Evolutionary conservation across 2,797 vertebrate species (phyloP).

Genomic region (Gobionotothen gibberifrons): DNA sequence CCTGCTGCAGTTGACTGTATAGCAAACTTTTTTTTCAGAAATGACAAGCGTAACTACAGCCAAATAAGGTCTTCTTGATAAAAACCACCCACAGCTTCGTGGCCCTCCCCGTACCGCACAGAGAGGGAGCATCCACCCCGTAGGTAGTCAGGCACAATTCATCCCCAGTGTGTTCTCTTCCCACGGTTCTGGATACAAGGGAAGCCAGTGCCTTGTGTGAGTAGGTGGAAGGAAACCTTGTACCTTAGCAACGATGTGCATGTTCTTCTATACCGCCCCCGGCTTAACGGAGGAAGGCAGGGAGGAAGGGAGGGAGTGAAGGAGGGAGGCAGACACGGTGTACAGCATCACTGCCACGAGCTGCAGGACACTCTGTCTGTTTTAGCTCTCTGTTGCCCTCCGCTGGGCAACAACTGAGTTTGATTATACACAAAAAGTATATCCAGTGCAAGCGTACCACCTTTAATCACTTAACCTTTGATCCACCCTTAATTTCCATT

Average conservation of each 20-base stretch:
- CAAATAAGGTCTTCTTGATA: constrained; percentile 75
- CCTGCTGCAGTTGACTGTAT: constrained; percentile 29
- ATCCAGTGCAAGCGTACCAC: constrained; percentile 1
- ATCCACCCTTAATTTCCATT: not conserved
- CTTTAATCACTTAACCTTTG: not conserved
- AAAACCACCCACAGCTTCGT: constrained; percentile 73
- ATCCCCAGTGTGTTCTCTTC: constrained; percentile 80
- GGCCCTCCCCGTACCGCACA: constrained; percentile 65
- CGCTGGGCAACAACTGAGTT: constrained; percentile 57
- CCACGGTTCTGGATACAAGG: constrained; percentile 79
- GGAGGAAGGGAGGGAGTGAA: constrained; percentile 46
- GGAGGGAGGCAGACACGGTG: constrained; percentile 53
- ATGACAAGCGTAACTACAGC: constrained; percentile 56
- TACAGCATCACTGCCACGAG: constrained; percentile 53
- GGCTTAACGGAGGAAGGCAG: constrained; percentile 68
- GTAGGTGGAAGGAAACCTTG: constrained; percentile 88
- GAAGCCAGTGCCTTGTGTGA: constrained; percentile 82
- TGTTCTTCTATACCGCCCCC: constrained; percentile 81
- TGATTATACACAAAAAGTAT: not conserved
- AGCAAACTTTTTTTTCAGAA: constrained; percentile 56
- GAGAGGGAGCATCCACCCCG: constrained; percentile 75
- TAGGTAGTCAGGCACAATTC: constrained; percentile 79
- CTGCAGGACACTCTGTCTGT: constrained; percentile 61
- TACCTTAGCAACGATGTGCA: constrained; percentile 86
- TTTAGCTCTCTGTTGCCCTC: constrained; percentile 71